Evolutionary conservation across 2,888 invertebrate species (phyloP).

Genomic region (Drosophila nigritarsus): DNA sequence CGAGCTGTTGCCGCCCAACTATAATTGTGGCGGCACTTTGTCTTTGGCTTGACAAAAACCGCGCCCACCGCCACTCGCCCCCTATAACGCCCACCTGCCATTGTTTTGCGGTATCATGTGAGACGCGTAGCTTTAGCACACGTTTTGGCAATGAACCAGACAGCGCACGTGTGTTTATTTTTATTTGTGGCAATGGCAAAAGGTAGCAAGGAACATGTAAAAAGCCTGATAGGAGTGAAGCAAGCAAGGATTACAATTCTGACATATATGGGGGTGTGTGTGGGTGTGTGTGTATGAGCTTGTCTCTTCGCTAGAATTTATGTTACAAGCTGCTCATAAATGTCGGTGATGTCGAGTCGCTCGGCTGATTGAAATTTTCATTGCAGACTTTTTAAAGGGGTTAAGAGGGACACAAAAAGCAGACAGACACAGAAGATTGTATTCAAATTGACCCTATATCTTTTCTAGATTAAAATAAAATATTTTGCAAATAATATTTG

Average conservation of each 20-base stretch:
- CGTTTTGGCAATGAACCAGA: constrained; percentile 74
- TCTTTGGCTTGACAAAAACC: constrained; percentile 63
- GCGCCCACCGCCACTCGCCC: constrained; percentile 7
- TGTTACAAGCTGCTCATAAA: constrained; percentile 68
- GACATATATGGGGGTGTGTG: constrained; percentile 7
- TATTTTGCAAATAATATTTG: constrained; percentile 1
- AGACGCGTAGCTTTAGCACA: constrained; percentile 47
- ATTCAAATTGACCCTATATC: neutral
- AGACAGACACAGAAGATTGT: constrained; percentile 8
- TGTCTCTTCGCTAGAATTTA: constrained; percentile 51
- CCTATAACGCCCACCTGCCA: constrained; percentile 7
- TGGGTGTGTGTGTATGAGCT: neutral
- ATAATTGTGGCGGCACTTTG: constrained; percentile 67
- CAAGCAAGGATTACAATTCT: constrained; percentile 10
- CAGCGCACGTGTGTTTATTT: constrained; percentile 68
- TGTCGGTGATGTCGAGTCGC: constrained; percentile 48
- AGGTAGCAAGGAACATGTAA: constrained; percentile 31
- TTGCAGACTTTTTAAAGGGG: constrained; percentile 28
- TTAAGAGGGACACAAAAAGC: constrained; percentile 4
- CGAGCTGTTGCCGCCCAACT: constrained; percentile 51
- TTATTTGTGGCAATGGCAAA: constrained; percentile 64
- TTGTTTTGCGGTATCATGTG: constrained; percentile 41
- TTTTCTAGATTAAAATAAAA: neutral
- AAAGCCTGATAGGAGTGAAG: neutral
- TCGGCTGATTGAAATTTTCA: constrained; percentile 66